Evolutionary conservation across 2,797 vertebrate species (phyloP).

Genomic region (Serranus cabrilla): DNA sequence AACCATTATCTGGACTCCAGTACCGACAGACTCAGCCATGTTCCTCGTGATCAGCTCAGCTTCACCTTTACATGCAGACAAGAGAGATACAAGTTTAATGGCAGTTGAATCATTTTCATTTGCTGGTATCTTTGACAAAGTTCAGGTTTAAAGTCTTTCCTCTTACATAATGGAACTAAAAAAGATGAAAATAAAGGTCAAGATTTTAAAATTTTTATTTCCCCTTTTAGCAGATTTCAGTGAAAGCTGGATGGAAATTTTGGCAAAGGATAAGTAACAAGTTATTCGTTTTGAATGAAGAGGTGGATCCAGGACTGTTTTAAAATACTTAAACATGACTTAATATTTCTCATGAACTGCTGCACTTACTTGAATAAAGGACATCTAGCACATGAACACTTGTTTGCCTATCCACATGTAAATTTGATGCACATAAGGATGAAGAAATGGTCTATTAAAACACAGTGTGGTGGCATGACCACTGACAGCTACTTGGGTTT

Average conservation of each 20-base stretch:
- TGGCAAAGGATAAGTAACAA: no score
- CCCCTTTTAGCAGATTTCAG: background rate
- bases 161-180: no score
- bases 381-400: background rate
- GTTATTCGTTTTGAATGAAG: background rate
- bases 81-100: background rate
- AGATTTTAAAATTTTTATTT: no score
- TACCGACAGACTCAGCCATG: slow-evolving; percentile 4
- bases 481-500: background rate
- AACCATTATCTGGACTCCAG: slow-evolving; percentile 48
- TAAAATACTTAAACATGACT: background rate
- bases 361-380: background rate
- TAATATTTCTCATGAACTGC: background rate
- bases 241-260: background rate
- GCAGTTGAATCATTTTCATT: background rate
- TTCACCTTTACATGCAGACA: slow-evolving; percentile 51
- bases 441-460: no score
- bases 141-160: background rate
- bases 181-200: no score
- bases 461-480: background rate
- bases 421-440: background rate
- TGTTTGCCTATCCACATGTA: background rate
- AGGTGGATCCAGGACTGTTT: background rate
- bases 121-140: background rate
- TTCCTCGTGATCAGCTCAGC: slow-evolving; percentile 30